These are phyloP conservation scores for Peromyscus aztecus DNA, from an alignment of 2,797 vertebrate species.

Conservation along the genomic window DNA sequence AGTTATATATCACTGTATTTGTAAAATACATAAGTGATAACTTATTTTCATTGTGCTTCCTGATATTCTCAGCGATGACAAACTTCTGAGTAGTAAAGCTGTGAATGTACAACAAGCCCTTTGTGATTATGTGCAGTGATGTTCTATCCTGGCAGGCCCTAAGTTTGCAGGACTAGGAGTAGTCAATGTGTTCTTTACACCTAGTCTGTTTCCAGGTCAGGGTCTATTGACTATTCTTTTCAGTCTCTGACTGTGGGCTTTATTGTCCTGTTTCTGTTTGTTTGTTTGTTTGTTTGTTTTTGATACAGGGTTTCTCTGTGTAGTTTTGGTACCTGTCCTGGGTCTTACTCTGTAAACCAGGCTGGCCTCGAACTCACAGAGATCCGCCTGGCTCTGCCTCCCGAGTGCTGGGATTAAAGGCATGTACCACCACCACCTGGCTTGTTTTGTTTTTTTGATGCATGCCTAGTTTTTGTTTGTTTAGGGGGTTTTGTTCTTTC, in stretches of 20 bases:
- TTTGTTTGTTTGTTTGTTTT: neutral
- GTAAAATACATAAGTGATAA: neutral
- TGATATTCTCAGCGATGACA: constrained; percentile 38
- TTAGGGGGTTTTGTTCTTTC: neutral
- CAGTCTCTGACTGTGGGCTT: neutral
- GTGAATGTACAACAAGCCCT: neutral
- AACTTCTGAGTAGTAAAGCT: neutral
- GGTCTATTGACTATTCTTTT: neutral
- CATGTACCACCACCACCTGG: too few relatives aligned
- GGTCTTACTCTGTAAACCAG: too few relatives aligned
- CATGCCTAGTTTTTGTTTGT: neutral
- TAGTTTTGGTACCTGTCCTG: too few relatives aligned
- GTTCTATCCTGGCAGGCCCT: neutral
- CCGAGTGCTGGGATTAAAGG: too few relatives aligned
- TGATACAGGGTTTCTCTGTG: too few relatives aligned
- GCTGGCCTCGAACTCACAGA: too few relatives aligned
- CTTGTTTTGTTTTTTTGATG: neutral
- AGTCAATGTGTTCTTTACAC: neutral
- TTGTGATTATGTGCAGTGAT: neutral
- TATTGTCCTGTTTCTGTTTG: neutral
- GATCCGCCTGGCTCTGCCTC: too few relatives aligned
- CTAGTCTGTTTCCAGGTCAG: neutral
- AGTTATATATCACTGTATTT: neutral
- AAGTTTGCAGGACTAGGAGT: neutral
- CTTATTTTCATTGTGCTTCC: neutral